These are phyloP conservation scores for Pocillopora grandis DNA, from an alignment of 92 coral and sea anemone genomes.

Conservation along the genomic window DNA sequence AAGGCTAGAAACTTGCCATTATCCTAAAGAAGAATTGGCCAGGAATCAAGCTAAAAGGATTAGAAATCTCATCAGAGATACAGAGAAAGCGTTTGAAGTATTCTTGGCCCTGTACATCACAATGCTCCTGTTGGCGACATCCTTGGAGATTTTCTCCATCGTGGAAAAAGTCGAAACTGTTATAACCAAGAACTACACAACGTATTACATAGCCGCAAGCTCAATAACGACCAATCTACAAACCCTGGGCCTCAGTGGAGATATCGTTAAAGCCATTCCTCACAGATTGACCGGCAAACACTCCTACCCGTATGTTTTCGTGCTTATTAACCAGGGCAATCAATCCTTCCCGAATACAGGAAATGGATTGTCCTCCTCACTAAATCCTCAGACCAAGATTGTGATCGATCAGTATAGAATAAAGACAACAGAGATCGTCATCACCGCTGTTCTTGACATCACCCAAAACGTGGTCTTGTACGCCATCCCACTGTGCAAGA, in stretches of 20 bases:
- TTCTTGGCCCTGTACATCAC: conserved; percentile 35
- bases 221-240: neutral
- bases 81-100: conserved; percentile 33
- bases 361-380: neutral
- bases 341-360: conserved; percentile 4
- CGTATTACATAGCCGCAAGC: conserved; percentile 6
- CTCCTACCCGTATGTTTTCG: neutral
- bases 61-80: conserved; percentile 2
- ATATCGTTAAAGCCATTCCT: neutral
- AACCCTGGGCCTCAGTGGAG: neutral
- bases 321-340: conserved; percentile 8
- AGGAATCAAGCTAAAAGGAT: conserved; percentile 2
- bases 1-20: neutral
- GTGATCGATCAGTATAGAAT: conserved; percentile 24
- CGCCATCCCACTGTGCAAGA: conserved; percentile 37
- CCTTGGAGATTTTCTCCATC: conserved; percentile 44
- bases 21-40: conserved; percentile 20
- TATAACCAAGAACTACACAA: conserved; percentile 24
- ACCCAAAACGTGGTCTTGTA: conserved; percentile 36
- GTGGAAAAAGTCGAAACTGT: conserved; percentile 42
- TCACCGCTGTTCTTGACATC: conserved; percentile 35
- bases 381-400: neutral
- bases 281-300: conserved; percentile 13
- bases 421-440: conserved; percentile 27
- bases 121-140: conserved; percentile 20